phyloP scores from a whole-genome alignment of 2,888 invertebrate genomes.

The Leptinotarsa haldemani region DNA sequence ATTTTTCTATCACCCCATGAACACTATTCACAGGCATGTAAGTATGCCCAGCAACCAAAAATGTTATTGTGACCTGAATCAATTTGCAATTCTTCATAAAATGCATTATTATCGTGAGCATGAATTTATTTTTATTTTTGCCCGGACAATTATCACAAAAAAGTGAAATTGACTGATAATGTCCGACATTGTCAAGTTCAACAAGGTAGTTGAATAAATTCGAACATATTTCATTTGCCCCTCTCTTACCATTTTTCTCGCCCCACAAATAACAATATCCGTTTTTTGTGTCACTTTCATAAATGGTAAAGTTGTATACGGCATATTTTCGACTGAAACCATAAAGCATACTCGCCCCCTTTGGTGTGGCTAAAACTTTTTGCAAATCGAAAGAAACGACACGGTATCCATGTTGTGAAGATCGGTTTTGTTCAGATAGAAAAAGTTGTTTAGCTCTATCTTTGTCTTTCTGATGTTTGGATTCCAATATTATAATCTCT shows the following conservation, averaged over 20 bases:
- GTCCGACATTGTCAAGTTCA: constrained; percentile 46
- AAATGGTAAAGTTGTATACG: constrained; percentile 53
- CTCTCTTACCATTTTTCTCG: constrained; percentile 49
- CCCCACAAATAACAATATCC: constrained; percentile 50
- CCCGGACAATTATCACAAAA: constrained; percentile 32
- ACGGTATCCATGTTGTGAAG: constrained; percentile 19
- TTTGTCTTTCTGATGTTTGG: constrained; percentile 20
- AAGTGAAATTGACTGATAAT: constrained; percentile 23
- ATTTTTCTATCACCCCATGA: constrained; percentile 22
- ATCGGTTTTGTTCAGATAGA: constrained; percentile 16
- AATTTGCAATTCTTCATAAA: constrained; percentile 12
- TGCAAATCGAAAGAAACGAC: constrained; percentile 42
- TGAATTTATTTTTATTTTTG: constrained; percentile 28
- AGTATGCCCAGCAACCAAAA: constrained; percentile 19
- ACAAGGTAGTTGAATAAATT: constrained; percentile 47
- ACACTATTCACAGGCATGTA: constrained; percentile 16
- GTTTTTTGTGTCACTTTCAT: constrained; percentile 49
- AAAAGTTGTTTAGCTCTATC: constrained; percentile 14
- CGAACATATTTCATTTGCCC: constrained; percentile 44
- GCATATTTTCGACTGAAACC: constrained; percentile 53
- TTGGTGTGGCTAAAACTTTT: constrained; percentile 52
- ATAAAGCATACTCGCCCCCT: constrained; percentile 48
- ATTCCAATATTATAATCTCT: constrained; percentile 37
- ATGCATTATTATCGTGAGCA: constrained; percentile 17
- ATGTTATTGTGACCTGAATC: constrained; percentile 5